Conservation (phyloP, 2,113 vertebrate genomes). For the Thamnaconus septentrionalis region DNA sequence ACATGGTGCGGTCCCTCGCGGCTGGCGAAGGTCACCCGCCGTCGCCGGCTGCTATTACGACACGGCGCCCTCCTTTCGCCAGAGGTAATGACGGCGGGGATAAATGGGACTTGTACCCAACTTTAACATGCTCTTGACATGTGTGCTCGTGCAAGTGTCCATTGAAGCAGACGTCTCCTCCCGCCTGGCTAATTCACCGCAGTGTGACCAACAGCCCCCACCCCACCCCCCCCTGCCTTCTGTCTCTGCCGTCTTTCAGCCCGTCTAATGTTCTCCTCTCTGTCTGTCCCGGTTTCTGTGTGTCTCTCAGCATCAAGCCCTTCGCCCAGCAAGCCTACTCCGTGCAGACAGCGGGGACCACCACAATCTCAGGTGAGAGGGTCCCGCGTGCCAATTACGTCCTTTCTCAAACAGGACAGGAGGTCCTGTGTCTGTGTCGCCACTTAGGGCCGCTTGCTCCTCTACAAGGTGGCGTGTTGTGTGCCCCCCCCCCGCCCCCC, state of each 20-base stretch:
- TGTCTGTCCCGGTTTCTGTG: conserved; percentile 17
- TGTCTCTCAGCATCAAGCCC: conserved; percentile 88
- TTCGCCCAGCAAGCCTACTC: conserved; percentile 94
- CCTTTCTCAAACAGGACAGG: conserved; percentile 34
- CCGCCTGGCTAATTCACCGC: too few species aligned
- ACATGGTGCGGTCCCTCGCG: too few species aligned
- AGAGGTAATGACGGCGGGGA: conserved; percentile 26
- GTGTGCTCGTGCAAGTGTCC: conserved; percentile 19
- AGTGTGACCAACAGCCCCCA: too few species aligned
- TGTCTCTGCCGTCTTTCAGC: conserved; percentile 12
- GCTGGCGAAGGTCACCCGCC: too few species aligned
- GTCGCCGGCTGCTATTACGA: conserved; percentile 15
- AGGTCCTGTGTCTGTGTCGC: conserved; percentile 13
- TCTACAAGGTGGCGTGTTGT: conserved; percentile 19
- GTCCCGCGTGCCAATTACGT: conserved; percentile 37
- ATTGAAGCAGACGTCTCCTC: conserved; percentile 4
- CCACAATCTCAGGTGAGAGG: conserved; percentile 93
- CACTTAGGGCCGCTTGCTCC: conserved; percentile 19
- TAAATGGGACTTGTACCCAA: conserved; percentile 32
- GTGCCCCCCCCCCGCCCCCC: too few species aligned
- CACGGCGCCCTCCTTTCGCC: conserved; percentile 7
- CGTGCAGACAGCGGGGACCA: conserved; percentile 90
- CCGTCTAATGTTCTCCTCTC: conserved; percentile 19
- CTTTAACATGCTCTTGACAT: conserved; percentile 54
- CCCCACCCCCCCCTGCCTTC: background rate